Percentiles rank a stretch among this genome's conserved stretches.
Conservation (phyloP, 1,140 invertebrate species). For the Atopsyche davidsoni region DNA sequence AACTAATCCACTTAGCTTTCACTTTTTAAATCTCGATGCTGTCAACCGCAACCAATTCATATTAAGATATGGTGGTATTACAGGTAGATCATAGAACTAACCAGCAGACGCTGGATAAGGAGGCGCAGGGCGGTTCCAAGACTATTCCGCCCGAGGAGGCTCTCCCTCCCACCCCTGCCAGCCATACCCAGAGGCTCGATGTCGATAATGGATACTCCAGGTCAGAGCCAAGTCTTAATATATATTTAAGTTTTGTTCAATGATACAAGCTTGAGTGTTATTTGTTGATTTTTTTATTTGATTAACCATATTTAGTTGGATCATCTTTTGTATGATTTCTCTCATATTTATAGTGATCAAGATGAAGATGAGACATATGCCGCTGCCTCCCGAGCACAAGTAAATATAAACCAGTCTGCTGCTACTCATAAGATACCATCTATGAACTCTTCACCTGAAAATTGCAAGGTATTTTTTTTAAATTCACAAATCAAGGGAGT, state of each 20-base stretch:
- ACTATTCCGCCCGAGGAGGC: conserved; percentile 5
- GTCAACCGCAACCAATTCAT: too few species aligned
- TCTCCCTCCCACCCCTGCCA: not conserved
- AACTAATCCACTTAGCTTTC: too few species aligned
- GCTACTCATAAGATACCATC: conserved; percentile 18
- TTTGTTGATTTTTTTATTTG: not conserved
- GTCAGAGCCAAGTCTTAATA: conserved; percentile 9
- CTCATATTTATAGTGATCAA: conserved; percentile 18
- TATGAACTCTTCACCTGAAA: conserved; percentile 19
- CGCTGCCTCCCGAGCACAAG: conserved; percentile 14
- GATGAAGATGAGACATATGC: conserved; percentile 22
- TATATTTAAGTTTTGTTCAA: not conserved
- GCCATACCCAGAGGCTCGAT: conserved; percentile 16
- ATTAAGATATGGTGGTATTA: too few species aligned
- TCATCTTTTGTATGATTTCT: not conserved
- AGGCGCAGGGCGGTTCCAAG: conserved; percentile 8
- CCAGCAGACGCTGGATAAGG: conserved; percentile 17
- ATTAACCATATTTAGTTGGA: not conserved
- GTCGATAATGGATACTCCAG: conserved; percentile 29
- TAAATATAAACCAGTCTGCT: conserved; percentile 24
- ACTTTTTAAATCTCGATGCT: too few species aligned
- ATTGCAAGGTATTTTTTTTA: conserved; percentile 21
- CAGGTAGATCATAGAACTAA: conserved; percentile 28
- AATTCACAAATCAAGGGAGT: not conserved
- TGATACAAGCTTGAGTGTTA: not conserved